These are phyloP conservation scores for Cheilosia variabilis DNA, from an alignment of 2,888 invertebrate species.

Conservation along the genomic window DNA sequence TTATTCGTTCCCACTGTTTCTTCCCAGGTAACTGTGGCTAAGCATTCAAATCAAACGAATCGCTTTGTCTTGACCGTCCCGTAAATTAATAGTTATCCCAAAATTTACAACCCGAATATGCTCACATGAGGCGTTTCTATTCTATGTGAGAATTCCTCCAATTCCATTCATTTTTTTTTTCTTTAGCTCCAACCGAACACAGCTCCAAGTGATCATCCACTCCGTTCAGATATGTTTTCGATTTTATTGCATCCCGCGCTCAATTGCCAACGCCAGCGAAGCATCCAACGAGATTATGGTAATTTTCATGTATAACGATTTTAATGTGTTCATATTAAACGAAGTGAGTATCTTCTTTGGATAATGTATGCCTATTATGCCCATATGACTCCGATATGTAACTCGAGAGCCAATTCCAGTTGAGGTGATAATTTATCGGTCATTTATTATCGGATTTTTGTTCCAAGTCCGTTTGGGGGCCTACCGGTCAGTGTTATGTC, in stretches of 20 bases:
- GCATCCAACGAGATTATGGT: slow-evolving; percentile 68
- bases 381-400: slow-evolving; percentile 22
- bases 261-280: slow-evolving; percentile 58
- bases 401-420: slow-evolving; percentile 51
- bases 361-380: slow-evolving; percentile 33
- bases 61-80: slow-evolving; percentile 73
- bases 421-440: slow-evolving; percentile 72
- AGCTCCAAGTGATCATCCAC: slow-evolving; percentile 25
- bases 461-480: not conserved
- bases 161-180: slow-evolving; percentile 52
- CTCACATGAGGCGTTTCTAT: slow-evolving; percentile 11
- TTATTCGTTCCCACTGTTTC: slow-evolving; percentile 59
- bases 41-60: slow-evolving; percentile 72
- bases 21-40: slow-evolving; percentile 30
- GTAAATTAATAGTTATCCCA: slow-evolving; percentile 81
- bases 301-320: slow-evolving; percentile 68
- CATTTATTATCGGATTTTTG: slow-evolving; percentile 58
- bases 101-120: slow-evolving; percentile 77
- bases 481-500: slow-evolving; percentile 32
- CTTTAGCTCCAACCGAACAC: not conserved
- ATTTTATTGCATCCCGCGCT: slow-evolving; percentile 68
- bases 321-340: slow-evolving; percentile 66
- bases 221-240: slow-evolving; percentile 50
- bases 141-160: slow-evolving; percentile 54
- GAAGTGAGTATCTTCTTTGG: slow-evolving; percentile 34